Evolutionary conservation across 2,888 invertebrate genomes (phyloP).

Genomic region (Xestia c-nigrum): DNA sequence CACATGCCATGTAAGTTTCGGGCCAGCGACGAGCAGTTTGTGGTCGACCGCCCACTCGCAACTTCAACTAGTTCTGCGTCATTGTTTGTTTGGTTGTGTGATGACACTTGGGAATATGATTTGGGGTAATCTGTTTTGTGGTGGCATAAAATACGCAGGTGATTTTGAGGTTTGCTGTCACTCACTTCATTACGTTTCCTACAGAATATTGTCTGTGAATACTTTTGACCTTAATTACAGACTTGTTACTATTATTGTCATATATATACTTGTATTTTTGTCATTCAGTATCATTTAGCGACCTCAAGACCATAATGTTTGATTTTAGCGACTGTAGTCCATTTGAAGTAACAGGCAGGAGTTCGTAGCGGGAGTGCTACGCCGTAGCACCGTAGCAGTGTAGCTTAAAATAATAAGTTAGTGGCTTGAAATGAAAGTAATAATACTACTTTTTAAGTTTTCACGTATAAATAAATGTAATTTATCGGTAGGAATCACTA

Average conservation of each 20-base stretch:
- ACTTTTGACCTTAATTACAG: background rate
- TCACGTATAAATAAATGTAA: background rate
- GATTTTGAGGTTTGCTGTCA: background rate
- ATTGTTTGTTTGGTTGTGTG: slow-evolving; percentile 60
- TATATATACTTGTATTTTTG: background rate
- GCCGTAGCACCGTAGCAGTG: slow-evolving; percentile 2
- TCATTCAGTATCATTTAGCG: background rate
- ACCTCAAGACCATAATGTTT: background rate
- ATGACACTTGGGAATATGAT: slow-evolving; percentile 54
- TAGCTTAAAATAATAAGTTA: background rate
- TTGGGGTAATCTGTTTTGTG: slow-evolving; percentile 33
- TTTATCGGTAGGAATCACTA: background rate
- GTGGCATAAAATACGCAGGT: background rate
- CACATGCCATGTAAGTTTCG: slow-evolving; percentile 76
- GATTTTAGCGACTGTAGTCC: background rate
- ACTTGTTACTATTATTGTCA: background rate
- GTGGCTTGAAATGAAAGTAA: background rate
- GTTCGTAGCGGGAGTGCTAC: slow-evolving; percentile 2
- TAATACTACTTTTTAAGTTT: background rate
- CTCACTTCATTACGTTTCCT: background rate
- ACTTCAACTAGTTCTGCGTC: slow-evolving; percentile 67
- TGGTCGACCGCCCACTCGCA: slow-evolving; percentile 72
- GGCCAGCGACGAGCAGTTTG: slow-evolving; percentile 78
- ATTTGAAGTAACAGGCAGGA: background rate
- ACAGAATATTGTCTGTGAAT: background rate